Evolutionary conservation across 2,113 vertebrate genomes (phyloP).

Genomic region (Perca fluviatilis): DNA sequence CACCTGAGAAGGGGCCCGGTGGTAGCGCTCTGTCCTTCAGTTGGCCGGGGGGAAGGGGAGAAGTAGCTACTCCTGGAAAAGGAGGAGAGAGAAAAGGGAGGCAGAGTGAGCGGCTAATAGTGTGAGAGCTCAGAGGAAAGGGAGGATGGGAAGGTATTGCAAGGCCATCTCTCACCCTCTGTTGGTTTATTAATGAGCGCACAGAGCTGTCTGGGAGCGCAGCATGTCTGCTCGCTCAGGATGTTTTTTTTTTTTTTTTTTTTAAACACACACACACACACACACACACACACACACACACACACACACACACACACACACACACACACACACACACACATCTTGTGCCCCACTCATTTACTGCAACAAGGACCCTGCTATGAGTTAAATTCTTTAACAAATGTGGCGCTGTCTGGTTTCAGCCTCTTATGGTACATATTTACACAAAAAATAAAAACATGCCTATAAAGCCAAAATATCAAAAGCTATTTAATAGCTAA

Average conservation of each 20-base stretch:
- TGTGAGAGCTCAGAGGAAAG: slow-evolving; percentile 43
- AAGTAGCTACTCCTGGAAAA: slow-evolving; percentile 87
- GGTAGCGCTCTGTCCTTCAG: slow-evolving; percentile 76
- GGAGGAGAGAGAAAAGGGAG: slow-evolving; percentile 15
- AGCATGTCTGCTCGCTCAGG: slow-evolving; percentile 72
- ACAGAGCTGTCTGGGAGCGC: slow-evolving; percentile 77
- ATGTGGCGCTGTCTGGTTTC: slow-evolving; percentile 49
- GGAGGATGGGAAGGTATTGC: slow-evolving; percentile 77
- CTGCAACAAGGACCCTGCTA: slow-evolving; percentile 64
- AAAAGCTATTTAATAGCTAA: slow-evolving; percentile 47
- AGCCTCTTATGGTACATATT: slow-evolving; percentile 44
- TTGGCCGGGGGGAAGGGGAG: slow-evolving; percentile 81
- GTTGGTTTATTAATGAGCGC: slow-evolving; percentile 83
- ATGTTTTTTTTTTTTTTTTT: too few species aligned
- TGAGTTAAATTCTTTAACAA: slow-evolving; percentile 63
- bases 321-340: too few species aligned
- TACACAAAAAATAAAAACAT: slow-evolving; percentile 48
- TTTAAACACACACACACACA: too few species aligned
- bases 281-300: too few species aligned
- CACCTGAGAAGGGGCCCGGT: slow-evolving; percentile 76
- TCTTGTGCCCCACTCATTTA: slow-evolving; percentile 27
- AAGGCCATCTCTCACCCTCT: slow-evolving; percentile 81
- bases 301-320: too few species aligned
- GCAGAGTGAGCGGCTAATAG: slow-evolving; percentile 52
- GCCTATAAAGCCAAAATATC: slow-evolving; percentile 65